phyloP scores from a whole-genome alignment of 2,888 invertebrate genomes.

The Bugulina stolonifera region DNA sequence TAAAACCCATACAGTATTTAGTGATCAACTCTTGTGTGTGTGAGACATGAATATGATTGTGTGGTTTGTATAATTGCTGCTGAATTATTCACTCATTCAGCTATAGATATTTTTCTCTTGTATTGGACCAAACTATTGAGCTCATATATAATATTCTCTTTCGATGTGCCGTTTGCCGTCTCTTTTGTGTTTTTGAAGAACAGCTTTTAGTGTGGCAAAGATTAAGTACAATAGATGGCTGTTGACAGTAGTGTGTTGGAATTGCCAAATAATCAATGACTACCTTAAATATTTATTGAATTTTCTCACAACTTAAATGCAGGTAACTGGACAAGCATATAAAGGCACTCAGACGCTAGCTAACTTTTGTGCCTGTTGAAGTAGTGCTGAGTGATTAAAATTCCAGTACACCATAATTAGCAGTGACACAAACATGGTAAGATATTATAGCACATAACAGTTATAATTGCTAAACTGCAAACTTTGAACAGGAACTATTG shows the following conservation, averaged over 20 bases:
- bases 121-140: neutral
- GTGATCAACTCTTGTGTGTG: neutral
- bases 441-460: too few species aligned
- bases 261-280: constrained; percentile 21
- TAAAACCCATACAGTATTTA: neutral
- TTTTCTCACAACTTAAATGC: neutral
- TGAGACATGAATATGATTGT: neutral
- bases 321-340: too few species aligned
- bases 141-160: neutral
- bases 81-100: neutral
- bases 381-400: too few species aligned
- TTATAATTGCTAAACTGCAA: too few species aligned
- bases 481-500: too few species aligned
- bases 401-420: too few species aligned
- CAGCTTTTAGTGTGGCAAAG: neutral
- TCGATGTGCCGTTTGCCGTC: neutral
- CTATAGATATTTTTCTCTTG: neutral
- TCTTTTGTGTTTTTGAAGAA: neutral
- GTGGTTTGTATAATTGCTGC: neutral
- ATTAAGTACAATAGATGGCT: neutral
- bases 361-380: too few species aligned
- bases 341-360: neutral
- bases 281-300: neutral
- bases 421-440: too few species aligned
- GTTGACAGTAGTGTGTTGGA: neutral